phyloP scores from a whole-genome alignment of 2,797 vertebrate genomes.

The Urophycis tenuis region DNA sequence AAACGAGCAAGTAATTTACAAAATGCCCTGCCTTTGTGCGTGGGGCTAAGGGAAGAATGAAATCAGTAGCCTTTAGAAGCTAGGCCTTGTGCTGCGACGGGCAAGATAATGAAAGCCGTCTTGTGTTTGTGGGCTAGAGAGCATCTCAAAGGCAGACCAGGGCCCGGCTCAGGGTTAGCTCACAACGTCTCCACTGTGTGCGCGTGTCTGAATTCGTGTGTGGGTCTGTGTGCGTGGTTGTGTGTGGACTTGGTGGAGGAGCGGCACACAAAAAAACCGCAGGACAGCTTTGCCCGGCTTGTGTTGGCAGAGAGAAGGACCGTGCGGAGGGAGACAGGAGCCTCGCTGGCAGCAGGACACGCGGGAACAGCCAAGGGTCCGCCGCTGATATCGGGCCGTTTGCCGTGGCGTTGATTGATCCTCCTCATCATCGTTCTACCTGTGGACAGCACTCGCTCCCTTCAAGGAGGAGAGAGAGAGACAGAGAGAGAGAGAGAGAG shows the following conservation, averaged over 20 bases:
- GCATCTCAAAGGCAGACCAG: slow-evolving; percentile 95
- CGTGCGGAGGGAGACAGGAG: slow-evolving; percentile 52
- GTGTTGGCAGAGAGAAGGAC: slow-evolving; percentile 57
- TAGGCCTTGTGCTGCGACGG: slow-evolving; percentile 97
- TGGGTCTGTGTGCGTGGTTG: slow-evolving; percentile 84
- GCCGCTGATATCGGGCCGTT: slow-evolving; percentile 17
- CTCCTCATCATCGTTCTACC: neutral
- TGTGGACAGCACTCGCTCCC: neutral
- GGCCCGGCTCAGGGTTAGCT: slow-evolving; percentile 90
- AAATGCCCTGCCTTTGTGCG: slow-evolving; percentile 99
- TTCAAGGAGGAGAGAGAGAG: too few relatives aligned
- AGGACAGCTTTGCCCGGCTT: slow-evolving; percentile 60
- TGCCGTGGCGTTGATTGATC: slow-evolving; percentile 6
- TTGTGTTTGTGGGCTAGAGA: slow-evolving; percentile 98
- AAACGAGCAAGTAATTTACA: slow-evolving; percentile 99
- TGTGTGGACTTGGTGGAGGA: slow-evolving; percentile 74
- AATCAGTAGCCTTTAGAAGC: slow-evolving; percentile 99
- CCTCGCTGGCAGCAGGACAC: slow-evolving; percentile 47
- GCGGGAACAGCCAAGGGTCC: slow-evolving; percentile 18
- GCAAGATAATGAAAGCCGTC: slow-evolving; percentile 99
- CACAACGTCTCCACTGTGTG: slow-evolving; percentile 54
- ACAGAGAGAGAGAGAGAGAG: too few relatives aligned
- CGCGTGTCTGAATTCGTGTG: slow-evolving; percentile 40
- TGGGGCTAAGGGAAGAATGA: slow-evolving; percentile 98
- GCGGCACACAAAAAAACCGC: slow-evolving; percentile 25